Percentiles rank a stretch among this genome's conserved stretches.
Conservation (phyloP, 2,113 vertebrate species). For the Labeo catla region DNA sequence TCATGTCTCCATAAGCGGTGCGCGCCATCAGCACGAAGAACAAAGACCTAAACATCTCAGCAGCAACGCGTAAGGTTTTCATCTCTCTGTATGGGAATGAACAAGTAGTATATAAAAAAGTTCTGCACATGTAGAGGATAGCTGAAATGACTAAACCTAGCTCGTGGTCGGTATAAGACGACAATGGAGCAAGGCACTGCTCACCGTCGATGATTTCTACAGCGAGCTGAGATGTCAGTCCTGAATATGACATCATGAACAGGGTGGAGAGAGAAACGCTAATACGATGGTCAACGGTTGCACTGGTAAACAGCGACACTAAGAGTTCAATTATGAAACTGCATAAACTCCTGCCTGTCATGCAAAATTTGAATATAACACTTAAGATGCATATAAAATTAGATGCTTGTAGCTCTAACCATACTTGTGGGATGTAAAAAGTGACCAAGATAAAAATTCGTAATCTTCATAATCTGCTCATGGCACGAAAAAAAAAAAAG, state of each 20-base stretch:
- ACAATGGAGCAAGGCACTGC: neutral
- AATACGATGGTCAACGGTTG: neutral
- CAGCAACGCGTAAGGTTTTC: neutral
- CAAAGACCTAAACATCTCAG: neutral
- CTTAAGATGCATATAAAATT: too few species aligned
- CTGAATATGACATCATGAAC: neutral
- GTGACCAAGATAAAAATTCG: neutral
- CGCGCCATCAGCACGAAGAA: neutral
- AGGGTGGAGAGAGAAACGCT: neutral
- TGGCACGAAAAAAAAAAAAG: neutral
- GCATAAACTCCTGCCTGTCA: neutral
- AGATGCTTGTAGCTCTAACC: neutral
- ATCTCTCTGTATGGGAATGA: neutral
- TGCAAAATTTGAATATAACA: too few species aligned
- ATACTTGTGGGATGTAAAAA: neutral
- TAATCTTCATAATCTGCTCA: neutral
- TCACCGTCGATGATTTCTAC: neutral
- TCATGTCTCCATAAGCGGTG: neutral
- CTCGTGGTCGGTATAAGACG: neutral
- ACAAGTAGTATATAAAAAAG: neutral
- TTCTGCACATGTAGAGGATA: neutral
- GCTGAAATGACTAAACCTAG: neutral
- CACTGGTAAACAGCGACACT: conserved; percentile 55
- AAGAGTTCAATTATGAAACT: conserved; percentile 23
- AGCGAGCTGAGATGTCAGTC: neutral